Evolutionary conservation across 1,140 invertebrate species (phyloP).

Genomic region (Vanessa atalanta): DNA sequence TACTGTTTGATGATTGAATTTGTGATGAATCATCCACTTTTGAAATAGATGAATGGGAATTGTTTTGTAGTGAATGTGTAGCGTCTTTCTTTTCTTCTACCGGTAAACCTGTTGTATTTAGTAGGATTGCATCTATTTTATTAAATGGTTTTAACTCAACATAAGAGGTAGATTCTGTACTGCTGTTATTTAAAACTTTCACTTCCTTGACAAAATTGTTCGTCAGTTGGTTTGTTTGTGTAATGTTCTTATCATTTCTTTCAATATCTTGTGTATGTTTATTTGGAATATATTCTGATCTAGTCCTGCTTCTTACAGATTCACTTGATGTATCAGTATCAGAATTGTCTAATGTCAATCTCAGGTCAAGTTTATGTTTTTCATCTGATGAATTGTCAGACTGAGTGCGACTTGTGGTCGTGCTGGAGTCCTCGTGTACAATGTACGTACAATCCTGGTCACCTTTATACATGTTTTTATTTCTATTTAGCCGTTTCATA

Average conservation of each 20-base stretch:
- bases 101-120: constrained; percentile 60
- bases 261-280: constrained; percentile 47
- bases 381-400: constrained; percentile 76
- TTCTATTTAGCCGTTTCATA: constrained; percentile 34
- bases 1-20: constrained; percentile 45
- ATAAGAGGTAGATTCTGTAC: constrained; percentile 73
- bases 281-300: constrained; percentile 72
- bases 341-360: constrained; percentile 68
- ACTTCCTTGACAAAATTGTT: constrained; percentile 41
- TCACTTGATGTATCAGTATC: constrained; percentile 76
- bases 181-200: constrained; percentile 54
- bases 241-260: constrained; percentile 22
- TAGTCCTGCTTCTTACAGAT: constrained; percentile 63
- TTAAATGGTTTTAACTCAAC: constrained; percentile 66
- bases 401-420: constrained; percentile 61
- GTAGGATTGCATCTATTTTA: constrained; percentile 55
- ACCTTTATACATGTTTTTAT: constrained; percentile 45
- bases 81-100: constrained; percentile 35
- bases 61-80: constrained; percentile 30
- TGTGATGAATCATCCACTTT: constrained; percentile 46
- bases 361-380: constrained; percentile 70
- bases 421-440: constrained; percentile 70
- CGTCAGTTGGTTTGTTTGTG: constrained; percentile 20
- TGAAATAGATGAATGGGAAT: constrained; percentile 35
- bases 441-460: constrained; percentile 73